Base-by-base conservation (phyloP, 2,888 invertebrate species). In the Cryptophagus acutangulus region DNA sequence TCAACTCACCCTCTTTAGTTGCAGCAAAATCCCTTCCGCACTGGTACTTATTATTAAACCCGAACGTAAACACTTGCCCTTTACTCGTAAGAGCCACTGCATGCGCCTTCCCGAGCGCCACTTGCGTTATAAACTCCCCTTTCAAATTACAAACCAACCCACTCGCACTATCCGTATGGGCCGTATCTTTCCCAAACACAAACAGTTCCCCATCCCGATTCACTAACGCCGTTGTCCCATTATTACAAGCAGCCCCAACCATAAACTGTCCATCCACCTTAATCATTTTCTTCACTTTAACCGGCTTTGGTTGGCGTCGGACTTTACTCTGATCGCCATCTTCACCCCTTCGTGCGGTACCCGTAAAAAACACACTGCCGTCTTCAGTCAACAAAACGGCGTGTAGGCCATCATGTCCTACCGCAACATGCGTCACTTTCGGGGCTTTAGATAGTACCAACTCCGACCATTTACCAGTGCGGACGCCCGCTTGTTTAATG, bases 21-120 rank as follows among this genome's bases (percentile, higher is more conserved):
- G 75, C 72, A 16, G 75, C 51, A 59, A 86, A 88, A 55, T 90
- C 90, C 48, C 94, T 74, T 2, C 97, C 97, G 70, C 97, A 97
- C 64, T 97, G 97, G 1, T 94, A 94, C 66, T 95, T 93, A 66
- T 97, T 96, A 69, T 97, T 97, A 46, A 96, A 87, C 3, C 97
- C 97, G 69, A 96, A 95, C 0, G 96, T 93, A 66, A 85, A 95
- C 2, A 96, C 82, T 54, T 87, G 84, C 0, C 97, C 97, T 62
- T 87, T 87, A 52, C 79, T 83, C 9, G 87, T 91, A 8, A 97
- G 73, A 0, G 82, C 88, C 0, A 91, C 87, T n/a, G 88, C 87
- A 61, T 97, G 97, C 0, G 96, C 96, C 71, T 97, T 97, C 2
- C 97, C 97, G 42, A 99, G 71, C 0, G 88, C 84, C 2, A 94